Conservation (phyloP, 1,140 invertebrate genomes). For the Manduca sexta region DNA sequence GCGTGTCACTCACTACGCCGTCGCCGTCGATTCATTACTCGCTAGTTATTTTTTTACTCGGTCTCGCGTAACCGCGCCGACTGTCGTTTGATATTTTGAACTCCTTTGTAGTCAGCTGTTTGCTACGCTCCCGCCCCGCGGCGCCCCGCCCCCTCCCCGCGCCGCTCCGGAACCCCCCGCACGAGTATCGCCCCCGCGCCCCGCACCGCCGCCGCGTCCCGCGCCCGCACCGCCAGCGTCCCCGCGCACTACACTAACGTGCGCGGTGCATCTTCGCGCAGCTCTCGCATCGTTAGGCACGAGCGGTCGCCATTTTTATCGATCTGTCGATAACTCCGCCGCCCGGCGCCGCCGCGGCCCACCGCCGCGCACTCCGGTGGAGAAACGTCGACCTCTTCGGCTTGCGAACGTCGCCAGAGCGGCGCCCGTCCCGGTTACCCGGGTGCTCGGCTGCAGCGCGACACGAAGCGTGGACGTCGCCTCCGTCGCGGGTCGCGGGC, state of each 20-base stretch:
- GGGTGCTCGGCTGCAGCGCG: not conserved
- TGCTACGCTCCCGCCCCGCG: conserved; percentile 40
- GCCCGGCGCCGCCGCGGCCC: conserved; percentile 11
- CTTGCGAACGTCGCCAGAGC: conserved; percentile 9
- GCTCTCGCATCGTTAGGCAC: conserved; percentile 11
- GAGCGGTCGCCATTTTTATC: conserved; percentile 21
- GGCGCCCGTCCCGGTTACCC: conserved; percentile 8
- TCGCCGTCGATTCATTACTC: no score
- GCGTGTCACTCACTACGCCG: no score
- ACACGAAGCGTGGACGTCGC: conserved; percentile 1
- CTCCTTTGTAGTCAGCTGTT: conserved; percentile 56
- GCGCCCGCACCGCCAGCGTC: conserved; percentile 22
- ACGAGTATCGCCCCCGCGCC: conserved; percentile 22
- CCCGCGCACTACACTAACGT: conserved; percentile 2
- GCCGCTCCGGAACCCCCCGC: no score
- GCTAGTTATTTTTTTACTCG: no score
- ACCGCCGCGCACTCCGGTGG: conserved; percentile 16
- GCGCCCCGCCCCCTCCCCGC: conserved; percentile 20
- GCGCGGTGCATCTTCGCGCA: conserved; percentile 20
- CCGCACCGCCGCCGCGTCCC: conserved; percentile 18
- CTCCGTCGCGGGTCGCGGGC: conserved; percentile 1
- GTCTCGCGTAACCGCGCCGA: conserved; percentile 1
- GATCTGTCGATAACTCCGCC: conserved; percentile 16
- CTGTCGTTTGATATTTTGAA: conserved; percentile 18
- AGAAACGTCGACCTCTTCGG: conserved; percentile 9